phyloP scores from a whole-genome alignment of 2,888 invertebrate species.

The Pseudanteris insignis region DNA sequence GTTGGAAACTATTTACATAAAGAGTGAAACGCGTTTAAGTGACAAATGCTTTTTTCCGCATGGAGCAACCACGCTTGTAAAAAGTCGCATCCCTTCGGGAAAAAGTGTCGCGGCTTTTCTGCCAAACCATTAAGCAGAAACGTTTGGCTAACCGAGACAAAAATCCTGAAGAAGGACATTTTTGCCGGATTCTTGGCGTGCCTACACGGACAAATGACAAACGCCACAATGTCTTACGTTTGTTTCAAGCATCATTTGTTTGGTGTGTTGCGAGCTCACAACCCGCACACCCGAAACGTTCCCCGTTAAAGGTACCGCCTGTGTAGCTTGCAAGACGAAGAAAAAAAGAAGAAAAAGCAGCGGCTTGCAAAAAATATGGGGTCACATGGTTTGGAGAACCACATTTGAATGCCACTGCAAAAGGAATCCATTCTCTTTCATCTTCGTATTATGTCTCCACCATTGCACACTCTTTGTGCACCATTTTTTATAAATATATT shows the following conservation, averaged over 20 bases:
- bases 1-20: constrained; percentile 13
- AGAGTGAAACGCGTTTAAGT: constrained; percentile 4
- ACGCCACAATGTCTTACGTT: constrained; percentile 63
- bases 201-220: constrained; percentile 63
- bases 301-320: constrained; percentile 33
- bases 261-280: constrained; percentile 52
- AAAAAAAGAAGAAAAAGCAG: constrained; percentile 50
- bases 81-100: constrained; percentile 23
- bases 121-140: constrained; percentile 64
- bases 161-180: constrained; percentile 61
- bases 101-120: constrained; percentile 47
- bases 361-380: constrained; percentile 58
- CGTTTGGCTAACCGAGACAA: constrained; percentile 66
- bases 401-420: constrained; percentile 61
- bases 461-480: constrained; percentile 28
- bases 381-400: constrained; percentile 57
- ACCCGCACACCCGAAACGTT: constrained; percentile 31
- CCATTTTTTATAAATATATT: constrained; percentile 34
- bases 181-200: constrained; percentile 58
- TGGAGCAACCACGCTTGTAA: constrained; percentile 8
- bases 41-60: constrained; percentile 36
- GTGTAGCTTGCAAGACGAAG: constrained; percentile 44
- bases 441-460: constrained; percentile 47
- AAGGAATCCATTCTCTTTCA: constrained; percentile 54
- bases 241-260: constrained; percentile 67